phyloP scores from a whole-genome alignment of 2,797 vertebrate genomes.

The Platyrinchus mystaceus region DNA sequence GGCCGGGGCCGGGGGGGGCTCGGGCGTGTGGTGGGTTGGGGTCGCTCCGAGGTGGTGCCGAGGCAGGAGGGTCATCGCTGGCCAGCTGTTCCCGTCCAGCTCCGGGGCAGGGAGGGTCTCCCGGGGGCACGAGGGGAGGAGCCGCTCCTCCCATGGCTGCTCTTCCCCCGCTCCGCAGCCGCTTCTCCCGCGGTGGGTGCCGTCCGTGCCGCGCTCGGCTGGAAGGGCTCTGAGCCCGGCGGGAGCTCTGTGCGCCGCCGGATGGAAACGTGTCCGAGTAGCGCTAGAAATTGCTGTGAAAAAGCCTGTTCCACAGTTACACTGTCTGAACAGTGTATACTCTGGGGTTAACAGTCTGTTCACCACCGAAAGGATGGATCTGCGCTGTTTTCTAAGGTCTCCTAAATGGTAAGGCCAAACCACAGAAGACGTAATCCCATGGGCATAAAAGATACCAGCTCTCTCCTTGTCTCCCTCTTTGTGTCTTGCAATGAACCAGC shows the following conservation, averaged over 20 bases:
- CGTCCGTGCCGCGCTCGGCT: not conserved
- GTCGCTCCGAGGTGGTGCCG: rapidly evolving
- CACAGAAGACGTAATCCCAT: rapidly evolving
- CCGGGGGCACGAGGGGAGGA: rapidly evolving
- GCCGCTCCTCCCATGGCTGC: not conserved
- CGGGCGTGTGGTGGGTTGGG: no score
- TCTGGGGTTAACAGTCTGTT: not conserved
- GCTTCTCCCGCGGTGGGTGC: not conserved
- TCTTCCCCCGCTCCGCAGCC: not conserved
- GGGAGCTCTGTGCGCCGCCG: not conserved
- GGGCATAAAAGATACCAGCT: rapidly evolving
- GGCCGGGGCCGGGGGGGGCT: not conserved
- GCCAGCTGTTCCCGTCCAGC: rapidly evolving
- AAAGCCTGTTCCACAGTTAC: rapidly evolving
- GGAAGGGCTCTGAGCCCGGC: not conserved
- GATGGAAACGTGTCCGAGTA: rapidly evolving
- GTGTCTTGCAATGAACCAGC: rapidly evolving
- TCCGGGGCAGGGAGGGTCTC: not conserved
- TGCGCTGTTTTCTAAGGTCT: rapidly evolving
- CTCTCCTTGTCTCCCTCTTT: no score
- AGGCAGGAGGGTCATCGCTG: rapidly evolving
- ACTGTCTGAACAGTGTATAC: rapidly evolving
- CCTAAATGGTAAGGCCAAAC: not conserved
- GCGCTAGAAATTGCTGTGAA: rapidly evolving
- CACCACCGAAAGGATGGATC: not conserved